Evolutionary conservation across 2,113 vertebrate genomes (phyloP).

Genomic region (Sporophila hypoxantha): DNA sequence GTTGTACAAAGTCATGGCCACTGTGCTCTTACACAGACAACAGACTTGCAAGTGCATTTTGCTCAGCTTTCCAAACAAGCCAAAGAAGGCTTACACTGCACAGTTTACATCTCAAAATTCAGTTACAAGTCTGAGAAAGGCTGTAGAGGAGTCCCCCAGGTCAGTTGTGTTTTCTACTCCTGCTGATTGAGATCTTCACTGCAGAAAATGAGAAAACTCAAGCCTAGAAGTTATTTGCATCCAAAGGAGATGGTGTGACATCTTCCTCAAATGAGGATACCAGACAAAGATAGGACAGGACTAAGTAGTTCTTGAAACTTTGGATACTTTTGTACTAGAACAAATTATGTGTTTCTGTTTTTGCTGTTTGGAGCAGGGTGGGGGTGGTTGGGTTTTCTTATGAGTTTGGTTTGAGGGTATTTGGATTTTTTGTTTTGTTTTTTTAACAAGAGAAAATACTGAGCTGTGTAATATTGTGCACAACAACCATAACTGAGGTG

Average conservation of each 20-base stretch:
- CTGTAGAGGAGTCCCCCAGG: accelerated
- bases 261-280: not conserved
- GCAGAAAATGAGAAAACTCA: not conserved
- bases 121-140: not conserved
- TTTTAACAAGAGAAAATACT: not conserved
- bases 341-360: accelerated
- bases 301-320: not conserved
- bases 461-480: not conserved
- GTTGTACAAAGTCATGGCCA: not conserved
- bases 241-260: not conserved
- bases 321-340: not conserved
- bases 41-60: not conserved
- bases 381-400: not conserved
- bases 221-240: not conserved
- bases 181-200: not conserved
- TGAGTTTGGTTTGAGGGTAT: not conserved
- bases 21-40: not conserved
- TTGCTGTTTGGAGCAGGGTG: accelerated
- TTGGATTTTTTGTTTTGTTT: accelerated
- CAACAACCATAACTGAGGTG: not conserved
- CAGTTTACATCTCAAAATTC: not conserved
- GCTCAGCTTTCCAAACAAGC: not conserved
- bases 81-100: not conserved
- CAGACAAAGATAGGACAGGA: not conserved
- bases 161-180: not conserved